Conservation (phyloP, 1,140 invertebrate genomes). For the Drosophila jambulina region DNA sequence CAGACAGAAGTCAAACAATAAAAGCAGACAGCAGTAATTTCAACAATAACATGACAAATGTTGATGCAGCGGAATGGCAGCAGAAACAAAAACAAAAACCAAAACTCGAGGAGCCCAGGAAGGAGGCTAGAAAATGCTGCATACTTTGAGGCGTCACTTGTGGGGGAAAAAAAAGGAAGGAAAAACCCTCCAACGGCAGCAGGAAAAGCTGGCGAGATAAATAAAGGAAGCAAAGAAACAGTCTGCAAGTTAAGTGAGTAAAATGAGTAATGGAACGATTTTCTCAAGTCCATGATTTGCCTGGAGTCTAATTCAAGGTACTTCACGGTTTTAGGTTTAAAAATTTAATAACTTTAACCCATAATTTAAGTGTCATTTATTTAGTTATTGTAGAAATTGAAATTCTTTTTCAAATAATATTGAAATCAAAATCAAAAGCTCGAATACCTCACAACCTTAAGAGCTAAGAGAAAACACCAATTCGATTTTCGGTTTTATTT, state of each 20-base stretch:
- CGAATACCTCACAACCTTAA: not conserved
- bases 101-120: not conserved
- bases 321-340: not conserved
- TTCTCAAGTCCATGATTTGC: conserved; percentile 4
- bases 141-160: conserved; percentile 43
- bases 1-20: conserved; percentile 81
- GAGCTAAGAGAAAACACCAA: conserved; percentile 12
- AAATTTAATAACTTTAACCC: not conserved
- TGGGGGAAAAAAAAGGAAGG: conserved; percentile 3
- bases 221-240: conserved; percentile 8
- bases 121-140: conserved; percentile 31
- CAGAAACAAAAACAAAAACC: conserved; percentile 27
- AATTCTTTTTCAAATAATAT: not conserved
- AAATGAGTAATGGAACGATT: conserved; percentile 24
- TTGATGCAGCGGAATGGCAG: conserved; percentile 69
- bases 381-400: not conserved
- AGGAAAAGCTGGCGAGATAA: conserved; percentile 18
- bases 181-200: not conserved
- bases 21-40: conserved; percentile 80
- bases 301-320: not conserved
- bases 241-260: conserved; percentile 33
- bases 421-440: not conserved
- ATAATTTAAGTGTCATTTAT: not conserved
- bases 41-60: conserved; percentile 80
- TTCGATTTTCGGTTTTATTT: conserved; percentile 24